Evolutionary conservation across 2,797 vertebrate genomes (phyloP).

Genomic region (Vultur gryphus): DNA sequence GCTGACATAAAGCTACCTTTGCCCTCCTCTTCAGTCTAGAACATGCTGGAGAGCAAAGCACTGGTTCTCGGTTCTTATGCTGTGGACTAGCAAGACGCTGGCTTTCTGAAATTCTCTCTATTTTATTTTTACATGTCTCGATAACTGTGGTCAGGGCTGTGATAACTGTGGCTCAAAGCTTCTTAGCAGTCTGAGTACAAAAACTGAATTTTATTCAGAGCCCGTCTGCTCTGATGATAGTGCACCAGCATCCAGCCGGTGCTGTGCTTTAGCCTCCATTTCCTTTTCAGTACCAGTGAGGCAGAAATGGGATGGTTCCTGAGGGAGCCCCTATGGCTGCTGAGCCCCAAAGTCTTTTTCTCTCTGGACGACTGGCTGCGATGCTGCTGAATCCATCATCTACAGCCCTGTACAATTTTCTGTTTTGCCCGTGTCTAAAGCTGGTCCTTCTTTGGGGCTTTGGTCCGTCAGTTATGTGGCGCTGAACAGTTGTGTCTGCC

Average conservation of each 20-base stretch:
- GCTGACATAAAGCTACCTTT: neutral
- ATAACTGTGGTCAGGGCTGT: neutral
- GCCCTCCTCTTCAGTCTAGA: neutral
- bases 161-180: neutral
- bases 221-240: neutral
- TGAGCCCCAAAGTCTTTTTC: neutral
- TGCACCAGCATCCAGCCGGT: neutral
- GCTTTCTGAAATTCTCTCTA: neutral
- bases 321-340: neutral
- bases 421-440: accelerated
- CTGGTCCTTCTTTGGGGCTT: neutral
- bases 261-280: neutral
- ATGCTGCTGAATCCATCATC: neutral
- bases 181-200: neutral
- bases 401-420: neutral
- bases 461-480: accelerated
- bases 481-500: neutral
- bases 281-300: neutral
- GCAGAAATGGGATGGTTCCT: neutral
- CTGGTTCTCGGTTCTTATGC: accelerated
- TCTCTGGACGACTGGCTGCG: accelerated
- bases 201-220: neutral
- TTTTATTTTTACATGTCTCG: neutral
- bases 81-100: accelerated
- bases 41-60: neutral